Base-by-base conservation (phyloP, 2,113 vertebrate genomes). In the Melanerpes aurifrons region DNA sequence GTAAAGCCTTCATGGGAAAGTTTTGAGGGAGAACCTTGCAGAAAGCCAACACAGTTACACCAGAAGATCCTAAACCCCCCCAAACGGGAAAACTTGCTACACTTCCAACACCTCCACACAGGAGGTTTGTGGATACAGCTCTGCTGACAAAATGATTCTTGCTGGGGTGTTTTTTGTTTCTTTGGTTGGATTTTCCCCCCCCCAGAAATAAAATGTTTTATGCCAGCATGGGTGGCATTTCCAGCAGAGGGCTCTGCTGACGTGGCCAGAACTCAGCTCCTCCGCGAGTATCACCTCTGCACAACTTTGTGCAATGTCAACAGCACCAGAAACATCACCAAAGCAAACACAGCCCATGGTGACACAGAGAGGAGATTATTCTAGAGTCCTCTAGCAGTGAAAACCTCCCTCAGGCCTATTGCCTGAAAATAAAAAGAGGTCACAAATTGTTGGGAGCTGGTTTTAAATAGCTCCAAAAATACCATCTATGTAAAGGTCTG, bases 191-290 rank as follows among this genome's bases (percentile, higher is more conserved):
- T n/a, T 35, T 43, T 15, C 15, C 28, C 26, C 35, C 18, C 11
- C 31, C 10, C 15, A 29, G 18, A 86, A 85, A 66, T 57, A 17
- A 92, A 91, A 50, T 2, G 29, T 5, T 28, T 88, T 90, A 57
- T 90, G 66, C 58, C 86, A 84, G 25, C 3, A n/a, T 0, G 2
- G 83, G 25, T 82, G 74, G 81, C 74, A 94, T 24, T 90, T 90
- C 93, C 92, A 96, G 95, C 84, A 96, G 94, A 94, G 94, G 94
- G 89, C 94, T 95, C 95, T 95, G 86, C 95, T 90, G 93, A 91
- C 16, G 11, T 35, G 58, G 87, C 73, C 88, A 87, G 2, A 89
- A 17, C 79, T 82, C 69, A 10, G 77, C 58, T 61, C 47, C 53
- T 88, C 69, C 8, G 2, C 4, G 0, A 88, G 37, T 18, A 90